Evolutionary conservation across 2,888 invertebrate genomes (phyloP).

Genomic region (Rhagonycha lutea): DNA sequence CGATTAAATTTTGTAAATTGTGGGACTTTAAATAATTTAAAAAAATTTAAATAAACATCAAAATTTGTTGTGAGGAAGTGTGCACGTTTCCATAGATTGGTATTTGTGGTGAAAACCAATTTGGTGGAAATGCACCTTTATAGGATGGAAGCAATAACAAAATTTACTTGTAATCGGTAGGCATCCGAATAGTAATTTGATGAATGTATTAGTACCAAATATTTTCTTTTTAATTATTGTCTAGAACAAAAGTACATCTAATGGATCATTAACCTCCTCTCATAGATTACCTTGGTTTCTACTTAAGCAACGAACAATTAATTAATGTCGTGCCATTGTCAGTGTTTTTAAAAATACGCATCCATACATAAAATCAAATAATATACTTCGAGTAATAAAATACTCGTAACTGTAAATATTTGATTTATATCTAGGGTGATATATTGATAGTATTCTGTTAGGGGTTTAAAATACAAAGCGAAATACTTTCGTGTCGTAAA

Average conservation of each 20-base stretch:
- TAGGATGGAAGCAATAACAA: no score
- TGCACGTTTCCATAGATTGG: no score
- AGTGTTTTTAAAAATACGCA: neutral
- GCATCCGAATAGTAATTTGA: no score
- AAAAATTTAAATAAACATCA: no score
- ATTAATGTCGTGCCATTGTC: neutral
- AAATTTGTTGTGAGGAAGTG: no score
- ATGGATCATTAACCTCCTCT: neutral
- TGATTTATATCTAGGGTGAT: slow-evolving; percentile 21
- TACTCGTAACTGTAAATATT: slow-evolving; percentile 20
- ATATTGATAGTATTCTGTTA: slow-evolving; percentile 13
- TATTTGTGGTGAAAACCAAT: no score
- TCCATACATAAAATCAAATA: slow-evolving; percentile 1
- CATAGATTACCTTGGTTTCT: neutral
- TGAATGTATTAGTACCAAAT: neutral
- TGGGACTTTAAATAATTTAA: no score
- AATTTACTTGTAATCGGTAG: no score
- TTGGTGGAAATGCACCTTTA: no score
- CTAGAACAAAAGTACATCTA: neutral
- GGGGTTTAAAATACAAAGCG: slow-evolving; percentile 16
- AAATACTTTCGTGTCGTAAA: slow-evolving; percentile 6
- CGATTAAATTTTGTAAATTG: no score
- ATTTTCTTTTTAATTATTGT: neutral
- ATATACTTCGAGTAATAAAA: slow-evolving; percentile 15
- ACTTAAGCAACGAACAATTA: neutral